A percentile compares a stretch with the other conserved stretches of the same genome.
These are phyloP conservation scores for Rhizomys pruinosus DNA, from an alignment of 2,113 vertebrate genomes.

Conservation along the genomic window DNA sequence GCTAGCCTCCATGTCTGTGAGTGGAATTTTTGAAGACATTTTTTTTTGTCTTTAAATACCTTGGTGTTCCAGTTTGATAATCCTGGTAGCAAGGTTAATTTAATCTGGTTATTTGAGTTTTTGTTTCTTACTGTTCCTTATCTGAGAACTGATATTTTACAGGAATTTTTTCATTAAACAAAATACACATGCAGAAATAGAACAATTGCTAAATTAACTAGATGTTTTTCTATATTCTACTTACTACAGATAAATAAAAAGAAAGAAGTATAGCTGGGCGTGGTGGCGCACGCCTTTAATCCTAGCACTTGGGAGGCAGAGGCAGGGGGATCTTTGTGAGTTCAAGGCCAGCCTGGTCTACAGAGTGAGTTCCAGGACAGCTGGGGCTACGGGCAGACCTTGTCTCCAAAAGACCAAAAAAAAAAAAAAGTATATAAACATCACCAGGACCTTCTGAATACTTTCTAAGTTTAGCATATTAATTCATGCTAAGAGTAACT, in stretches of 20 bases:
- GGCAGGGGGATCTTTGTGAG: too few species aligned
- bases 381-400: too few species aligned
- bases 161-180: constrained; percentile 55
- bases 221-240: background rate
- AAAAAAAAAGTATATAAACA: constrained; percentile 25
- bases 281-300: too few species aligned
- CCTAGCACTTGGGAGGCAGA: too few species aligned
- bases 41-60: constrained; percentile 47
- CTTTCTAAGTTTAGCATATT: background rate
- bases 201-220: constrained; percentile 48
- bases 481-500: constrained; percentile 56
- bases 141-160: constrained; percentile 20
- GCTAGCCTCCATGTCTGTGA: constrained; percentile 32
- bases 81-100: constrained; percentile 48
- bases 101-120: constrained; percentile 42
- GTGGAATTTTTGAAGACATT: constrained; percentile 42
- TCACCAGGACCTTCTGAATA: constrained; percentile 3
- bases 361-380: too few species aligned
- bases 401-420: too few species aligned
- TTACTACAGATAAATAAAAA: constrained; percentile 29
- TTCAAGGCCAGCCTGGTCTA: too few species aligned
- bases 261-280: too few species aligned
- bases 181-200: constrained; percentile 14
- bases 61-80: constrained; percentile 40
- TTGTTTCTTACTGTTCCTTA: constrained; percentile 1